Base-by-base conservation (phyloP, 2,797 vertebrate species). In the Bovichtus variegatus region DNA sequence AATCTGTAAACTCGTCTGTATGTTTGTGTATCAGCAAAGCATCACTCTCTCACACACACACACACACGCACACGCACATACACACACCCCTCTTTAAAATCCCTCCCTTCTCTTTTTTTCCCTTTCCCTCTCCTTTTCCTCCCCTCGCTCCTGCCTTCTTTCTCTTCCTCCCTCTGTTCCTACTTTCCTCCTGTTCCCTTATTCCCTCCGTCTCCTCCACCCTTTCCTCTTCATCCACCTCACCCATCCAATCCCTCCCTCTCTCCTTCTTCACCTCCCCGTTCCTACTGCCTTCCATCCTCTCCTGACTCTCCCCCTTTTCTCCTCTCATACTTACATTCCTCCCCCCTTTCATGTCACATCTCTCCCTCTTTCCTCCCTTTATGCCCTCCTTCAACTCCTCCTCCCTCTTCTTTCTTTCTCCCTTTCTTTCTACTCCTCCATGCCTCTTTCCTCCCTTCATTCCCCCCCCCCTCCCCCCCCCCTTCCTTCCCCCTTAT, bases 11-110 rank as follows among this genome's bases (percentile, higher is more conserved):
- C 58, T 54, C 8, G 0, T 50, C 40, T 69, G 51, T 59, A 62
- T 81, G 55, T 81, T 67, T 73, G 63, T 68, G 58, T 64, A 71
- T 74, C 80, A 79, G 41, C 49, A 51, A 27, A 50, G 6, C 40
- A 29, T 41, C 47, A 29, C 43, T 12, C 58, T 21, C 38, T 23
- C 58, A 43, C 40, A 62, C 68, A 50, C 66, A 60, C 54, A 34
- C 46, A 62, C 54, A 60, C 57, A 36, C 38, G 31, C 47, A 62
- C 58, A 62, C 47, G 59, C 43, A 49, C 50, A 57, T 60, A 47
- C 58, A 9, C 47, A 31, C 5, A 31, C 31, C 3, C 27, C 27
- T 27, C 27, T 27, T 4, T 27, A 27, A n/a, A n/a, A n/a, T n/a
- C 3, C 27, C 27, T 27, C 27, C 27, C 27, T 4, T 27, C 27